A percentile compares a stretch with the other conserved stretches of the same genome.
phyloP scores from a whole-genome alignment of 2,113 vertebrate species.

The Lagenorhynchus albirostris region DNA sequence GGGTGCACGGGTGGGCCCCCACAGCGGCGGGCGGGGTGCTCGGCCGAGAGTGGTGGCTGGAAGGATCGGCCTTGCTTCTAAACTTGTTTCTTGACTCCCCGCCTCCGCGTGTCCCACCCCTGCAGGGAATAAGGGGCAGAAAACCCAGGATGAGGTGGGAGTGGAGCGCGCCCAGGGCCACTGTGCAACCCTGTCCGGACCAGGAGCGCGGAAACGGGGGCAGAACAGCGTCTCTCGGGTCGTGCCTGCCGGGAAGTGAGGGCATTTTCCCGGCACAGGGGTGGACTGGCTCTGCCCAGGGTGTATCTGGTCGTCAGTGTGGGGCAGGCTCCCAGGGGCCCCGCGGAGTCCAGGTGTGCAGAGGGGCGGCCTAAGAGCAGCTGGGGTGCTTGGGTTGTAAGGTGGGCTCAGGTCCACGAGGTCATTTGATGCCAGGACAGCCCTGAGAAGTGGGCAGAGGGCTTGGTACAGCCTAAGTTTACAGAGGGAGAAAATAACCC shows the following conservation, averaged over 20 bases:
- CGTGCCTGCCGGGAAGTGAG: background rate
- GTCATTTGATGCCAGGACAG: background rate
- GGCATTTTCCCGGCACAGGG: background rate
- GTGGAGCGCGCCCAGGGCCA: background rate
- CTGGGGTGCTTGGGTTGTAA: background rate
- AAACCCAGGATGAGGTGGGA: background rate
- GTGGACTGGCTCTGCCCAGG: background rate
- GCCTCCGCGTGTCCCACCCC: too few relatives aligned
- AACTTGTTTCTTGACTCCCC: background rate
- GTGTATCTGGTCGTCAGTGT: too few relatives aligned
- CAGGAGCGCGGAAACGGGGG: background rate
- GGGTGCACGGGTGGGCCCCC: background rate
- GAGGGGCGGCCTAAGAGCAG: background rate
- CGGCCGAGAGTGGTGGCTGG: fast-evolving
- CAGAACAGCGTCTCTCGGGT: background rate
- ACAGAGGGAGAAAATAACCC: background rate
- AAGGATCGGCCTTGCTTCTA: background rate
- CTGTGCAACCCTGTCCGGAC: fast-evolving
- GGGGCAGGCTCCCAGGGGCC: background rate
- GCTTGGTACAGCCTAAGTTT: background rate
- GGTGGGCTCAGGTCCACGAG: too few relatives aligned
- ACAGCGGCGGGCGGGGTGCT: background rate
- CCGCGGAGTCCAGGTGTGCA: fast-evolving
- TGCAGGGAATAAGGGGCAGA: background rate
- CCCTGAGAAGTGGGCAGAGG: background rate